Evolutionary conservation across 2,888 invertebrate genomes (phyloP).

Genomic region (Achlya flavicornis): DNA sequence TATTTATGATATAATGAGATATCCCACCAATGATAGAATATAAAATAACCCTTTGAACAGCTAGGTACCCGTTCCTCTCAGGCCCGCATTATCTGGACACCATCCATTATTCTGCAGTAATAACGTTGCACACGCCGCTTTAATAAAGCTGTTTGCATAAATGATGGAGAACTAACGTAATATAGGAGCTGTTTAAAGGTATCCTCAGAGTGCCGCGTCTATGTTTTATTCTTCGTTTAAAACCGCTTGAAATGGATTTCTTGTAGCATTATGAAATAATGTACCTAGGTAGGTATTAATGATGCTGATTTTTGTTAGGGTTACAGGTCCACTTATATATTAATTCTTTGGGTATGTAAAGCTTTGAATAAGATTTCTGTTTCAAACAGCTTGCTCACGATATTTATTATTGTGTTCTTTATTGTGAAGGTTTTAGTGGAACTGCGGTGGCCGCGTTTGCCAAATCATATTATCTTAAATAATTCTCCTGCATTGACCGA

Average conservation of each 20-base stretch:
- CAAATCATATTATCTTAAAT: no score
- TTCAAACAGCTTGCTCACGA: no score
- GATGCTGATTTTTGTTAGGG: no score
- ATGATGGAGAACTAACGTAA: conserved; percentile 9
- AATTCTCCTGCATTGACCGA: no score
- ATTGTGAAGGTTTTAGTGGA: no score
- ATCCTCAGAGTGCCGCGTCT: background rate
- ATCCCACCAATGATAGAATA: background rate
- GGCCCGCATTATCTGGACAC: conserved; percentile 10
- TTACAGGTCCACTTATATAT: no score
- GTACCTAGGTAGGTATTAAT: background rate
- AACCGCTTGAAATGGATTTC: background rate
- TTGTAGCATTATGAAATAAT: background rate
- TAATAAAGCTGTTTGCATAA: conserved; percentile 9
- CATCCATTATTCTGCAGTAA: conserved; percentile 10
- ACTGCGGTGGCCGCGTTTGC: no score
- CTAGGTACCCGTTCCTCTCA: background rate
- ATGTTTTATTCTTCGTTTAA: background rate
- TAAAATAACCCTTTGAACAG: background rate
- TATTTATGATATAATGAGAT: background rate
- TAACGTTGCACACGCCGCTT: conserved; percentile 8
- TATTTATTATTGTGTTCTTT: no score
- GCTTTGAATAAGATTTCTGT: no score
- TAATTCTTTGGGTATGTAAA: no score
- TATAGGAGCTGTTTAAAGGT: conserved; percentile 2